Evolutionary conservation across 1,140 invertebrate species (phyloP).

Genomic region (Magallana angulata): DNA sequence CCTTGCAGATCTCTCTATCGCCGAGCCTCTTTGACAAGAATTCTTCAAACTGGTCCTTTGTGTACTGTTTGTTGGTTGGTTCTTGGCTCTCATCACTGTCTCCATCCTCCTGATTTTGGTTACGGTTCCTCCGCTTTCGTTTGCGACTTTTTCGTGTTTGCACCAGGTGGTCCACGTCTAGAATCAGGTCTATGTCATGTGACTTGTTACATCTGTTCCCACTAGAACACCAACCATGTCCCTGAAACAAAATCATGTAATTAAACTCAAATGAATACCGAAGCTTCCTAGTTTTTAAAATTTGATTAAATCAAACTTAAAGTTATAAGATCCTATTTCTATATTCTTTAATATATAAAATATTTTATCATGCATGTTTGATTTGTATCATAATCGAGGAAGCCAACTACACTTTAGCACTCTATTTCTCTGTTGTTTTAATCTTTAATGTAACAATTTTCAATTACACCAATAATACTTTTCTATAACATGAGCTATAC

Average conservation of each 20-base stretch:
- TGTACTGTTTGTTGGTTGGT: background rate
- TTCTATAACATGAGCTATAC: too few species aligned
- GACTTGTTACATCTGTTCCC: slow-evolving; percentile 72
- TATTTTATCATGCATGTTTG: too few species aligned
- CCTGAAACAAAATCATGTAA: slow-evolving; percentile 60
- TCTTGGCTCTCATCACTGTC: background rate
- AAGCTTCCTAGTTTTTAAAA: too few species aligned
- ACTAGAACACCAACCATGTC: slow-evolving; percentile 78
- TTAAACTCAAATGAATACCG: too few species aligned
- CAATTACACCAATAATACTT: too few species aligned
- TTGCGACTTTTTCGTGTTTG: slow-evolving; percentile 63
- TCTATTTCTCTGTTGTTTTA: too few species aligned
- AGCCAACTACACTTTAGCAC: too few species aligned
- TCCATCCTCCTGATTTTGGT: slow-evolving; percentile 30
- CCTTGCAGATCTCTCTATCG: slow-evolving; percentile 22
- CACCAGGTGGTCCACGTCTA: slow-evolving; percentile 57
- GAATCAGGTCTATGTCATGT: slow-evolving; percentile 77
- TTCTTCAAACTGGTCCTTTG: background rate
- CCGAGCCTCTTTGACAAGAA: background rate
- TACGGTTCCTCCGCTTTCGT: slow-evolving; percentile 61
- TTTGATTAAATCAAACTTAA: too few species aligned
- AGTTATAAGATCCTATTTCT: too few species aligned
- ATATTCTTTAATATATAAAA: too few species aligned
- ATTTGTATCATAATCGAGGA: too few species aligned
- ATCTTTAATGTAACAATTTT: too few species aligned